Conservation (phyloP, 2,113 vertebrate species). For the Engraulis encrasicolus region DNA sequence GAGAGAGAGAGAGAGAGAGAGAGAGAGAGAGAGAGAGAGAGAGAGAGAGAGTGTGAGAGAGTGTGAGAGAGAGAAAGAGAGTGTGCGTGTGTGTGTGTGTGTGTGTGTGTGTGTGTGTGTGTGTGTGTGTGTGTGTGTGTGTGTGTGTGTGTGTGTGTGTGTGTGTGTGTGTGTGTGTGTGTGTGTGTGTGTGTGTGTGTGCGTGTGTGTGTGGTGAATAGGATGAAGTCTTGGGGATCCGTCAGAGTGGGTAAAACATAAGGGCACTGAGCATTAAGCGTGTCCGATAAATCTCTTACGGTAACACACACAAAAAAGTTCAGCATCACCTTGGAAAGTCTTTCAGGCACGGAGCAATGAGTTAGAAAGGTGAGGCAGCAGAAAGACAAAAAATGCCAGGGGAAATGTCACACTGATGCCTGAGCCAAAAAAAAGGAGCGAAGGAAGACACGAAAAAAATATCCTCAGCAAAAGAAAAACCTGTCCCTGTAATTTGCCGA, state of each 20-base stretch:
- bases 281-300: constrained; percentile 54
- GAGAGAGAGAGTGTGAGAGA: too few species aligned
- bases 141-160: too few species aligned
- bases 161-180: too few species aligned
- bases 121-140: too few species aligned
- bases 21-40: too few species aligned
- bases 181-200: too few species aligned
- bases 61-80: too few species aligned
- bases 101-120: too few species aligned
- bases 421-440: neutral
- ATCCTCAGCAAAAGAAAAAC: constrained; percentile 20
- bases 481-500: neutral
- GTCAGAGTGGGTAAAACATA: constrained; percentile 42
- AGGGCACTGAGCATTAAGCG: constrained; percentile 44
- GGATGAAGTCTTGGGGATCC: constrained; percentile 8
- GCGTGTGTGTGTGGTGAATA: too few species aligned
- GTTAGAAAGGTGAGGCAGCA: constrained; percentile 42
- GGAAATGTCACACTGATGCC: constrained; percentile 66
- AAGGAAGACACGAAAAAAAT: neutral
- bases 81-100: too few species aligned
- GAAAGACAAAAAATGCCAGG: constrained; percentile 60
- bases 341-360: constrained; percentile 39
- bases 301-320: constrained; percentile 50
- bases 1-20: too few species aligned
- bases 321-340: constrained; percentile 52